Evolutionary conservation across 2,797 vertebrate genomes (phyloP), one percentile per base, ranked within the genome.

Genomic region (Sphenodon punctatus): DNA sequence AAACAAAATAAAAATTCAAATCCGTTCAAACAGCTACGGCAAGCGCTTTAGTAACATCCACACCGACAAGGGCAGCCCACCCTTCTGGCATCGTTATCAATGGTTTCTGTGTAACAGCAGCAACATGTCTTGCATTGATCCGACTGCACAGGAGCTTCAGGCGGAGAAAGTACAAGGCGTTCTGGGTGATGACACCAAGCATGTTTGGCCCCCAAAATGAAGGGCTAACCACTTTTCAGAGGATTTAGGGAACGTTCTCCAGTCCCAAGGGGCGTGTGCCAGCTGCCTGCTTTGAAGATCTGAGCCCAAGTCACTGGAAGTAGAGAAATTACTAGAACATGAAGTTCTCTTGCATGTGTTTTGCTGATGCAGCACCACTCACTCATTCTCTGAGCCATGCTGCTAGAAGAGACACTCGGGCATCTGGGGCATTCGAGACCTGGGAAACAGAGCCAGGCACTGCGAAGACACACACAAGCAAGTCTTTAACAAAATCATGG

Each of bases 1-100:
- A 80, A 85, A 89, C 46, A 89, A 88, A 92, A 91, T 85, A 88
- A 93, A 93, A 90, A 92, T 91, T 90, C 91, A 86, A 78, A 92
- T 86, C 70, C 89, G 89, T 69, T 78, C 84, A 78, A 86, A 91
- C 92, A 87, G 82, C 48, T 67, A 64, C 15, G 42, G 89, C 68
- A 89, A 91, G 91, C 85, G 86, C 83, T 80, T 93, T 72, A 69
- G 49, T 66, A 7, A 90, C 85, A 89, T 32, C 73, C 67, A 63
- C 58, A 73, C 60, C 75, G 89, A 91, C 91, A 93, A 88, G 94
- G 32, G 30, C n/a, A n/a, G n/a, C n/a, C n/a, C n/a, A n/a, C n/a
- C n/a, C n/a, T n/a, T 84, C 76, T 86, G 81, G 60, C 75, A 71
- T 51, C 55, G 55, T 32, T 23, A 75, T 30, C 43, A 61, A 72